These are phyloP conservation scores for Podocnemis expansa DNA, from an alignment of 2,113 vertebrate genomes.

Conservation along the genomic window DNA sequence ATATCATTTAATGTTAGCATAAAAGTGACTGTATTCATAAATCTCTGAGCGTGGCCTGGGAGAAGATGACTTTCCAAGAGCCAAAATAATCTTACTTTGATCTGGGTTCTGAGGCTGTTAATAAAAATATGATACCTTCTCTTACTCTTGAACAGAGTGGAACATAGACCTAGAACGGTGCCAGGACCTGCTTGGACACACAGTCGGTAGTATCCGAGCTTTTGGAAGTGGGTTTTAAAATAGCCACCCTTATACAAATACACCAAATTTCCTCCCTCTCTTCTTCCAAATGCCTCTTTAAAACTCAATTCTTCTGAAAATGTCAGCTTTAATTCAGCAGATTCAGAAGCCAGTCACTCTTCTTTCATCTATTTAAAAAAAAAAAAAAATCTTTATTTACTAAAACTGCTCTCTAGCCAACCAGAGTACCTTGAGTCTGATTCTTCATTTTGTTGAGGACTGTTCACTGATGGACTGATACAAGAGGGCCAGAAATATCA, in stretches of 20 bases:
- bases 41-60: not conserved
- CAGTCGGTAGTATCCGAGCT: not conserved
- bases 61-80: not conserved
- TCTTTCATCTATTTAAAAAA: not conserved
- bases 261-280: not conserved
- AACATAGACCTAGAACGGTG: not conserved
- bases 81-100: not conserved
- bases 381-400: not conserved
- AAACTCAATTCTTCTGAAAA: not conserved
- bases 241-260: not conserved
- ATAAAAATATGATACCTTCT: not conserved
- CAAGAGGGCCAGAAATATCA: not conserved
- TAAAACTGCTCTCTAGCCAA: not conserved
- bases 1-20: not conserved
- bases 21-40: rapidly evolving
- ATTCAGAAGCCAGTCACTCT: not conserved
- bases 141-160: not conserved
- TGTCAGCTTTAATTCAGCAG: not conserved
- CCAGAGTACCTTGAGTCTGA: not conserved
- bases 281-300: not conserved
- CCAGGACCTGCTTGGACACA: not conserved
- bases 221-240: not conserved
- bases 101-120: not conserved
- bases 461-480: not conserved
- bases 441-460: not conserved